Evolutionary conservation across 1,140 invertebrate species (phyloP).

Genomic region (Sipha flava): DNA sequence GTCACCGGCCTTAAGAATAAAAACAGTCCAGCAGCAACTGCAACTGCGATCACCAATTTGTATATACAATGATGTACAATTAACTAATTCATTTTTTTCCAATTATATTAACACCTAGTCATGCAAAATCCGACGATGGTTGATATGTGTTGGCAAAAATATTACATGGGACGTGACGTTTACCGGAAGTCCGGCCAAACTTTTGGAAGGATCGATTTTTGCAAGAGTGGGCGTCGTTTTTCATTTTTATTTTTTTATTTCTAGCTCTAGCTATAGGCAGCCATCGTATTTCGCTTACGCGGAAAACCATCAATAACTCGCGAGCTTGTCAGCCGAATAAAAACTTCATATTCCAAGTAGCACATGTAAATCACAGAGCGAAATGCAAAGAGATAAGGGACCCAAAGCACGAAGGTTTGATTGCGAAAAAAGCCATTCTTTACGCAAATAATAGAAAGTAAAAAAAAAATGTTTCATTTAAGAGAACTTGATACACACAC

Average conservation of each 20-base stretch:
- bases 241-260: not conserved
- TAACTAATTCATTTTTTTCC: too few species aligned
- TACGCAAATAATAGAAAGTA: too few species aligned
- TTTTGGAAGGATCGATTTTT: not conserved
- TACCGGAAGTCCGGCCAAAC: not conserved
- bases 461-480: too few species aligned
- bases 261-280: too few species aligned
- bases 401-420: not conserved
- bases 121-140: not conserved
- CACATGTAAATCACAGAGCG: not conserved
- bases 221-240: not conserved
- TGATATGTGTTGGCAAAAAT: not conserved
- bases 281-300: not conserved
- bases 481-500: too few species aligned
- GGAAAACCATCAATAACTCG: not conserved
- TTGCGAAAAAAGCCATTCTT: not conserved
- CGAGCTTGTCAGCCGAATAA: not conserved
- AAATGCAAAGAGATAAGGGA: not conserved
- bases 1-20: conserved; percentile 1
- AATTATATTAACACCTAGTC: too few species aligned
- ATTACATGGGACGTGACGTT: too few species aligned
- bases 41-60: too few species aligned
- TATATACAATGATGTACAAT: too few species aligned
- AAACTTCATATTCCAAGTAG: not conserved
- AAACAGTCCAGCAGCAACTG: not conserved